Percentiles rank a stretch among this genome's conserved stretches.
phyloP scores from a whole-genome alignment of 2,888 invertebrate species.

The Nysson spinosus region DNA sequence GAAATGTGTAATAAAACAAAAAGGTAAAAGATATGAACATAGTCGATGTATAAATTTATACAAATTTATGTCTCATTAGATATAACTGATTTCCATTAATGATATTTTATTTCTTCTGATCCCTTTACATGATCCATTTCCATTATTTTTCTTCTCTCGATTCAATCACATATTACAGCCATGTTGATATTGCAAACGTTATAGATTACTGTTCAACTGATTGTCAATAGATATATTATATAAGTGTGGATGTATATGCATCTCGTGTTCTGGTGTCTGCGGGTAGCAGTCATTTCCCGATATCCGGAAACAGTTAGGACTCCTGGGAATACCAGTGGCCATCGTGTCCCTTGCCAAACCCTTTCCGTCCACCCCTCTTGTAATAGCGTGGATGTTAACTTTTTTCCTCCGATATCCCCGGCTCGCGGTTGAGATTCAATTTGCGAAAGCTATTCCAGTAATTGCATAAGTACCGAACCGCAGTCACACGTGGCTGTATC shows the following conservation, averaged over 20 bases:
- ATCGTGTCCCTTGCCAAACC: conserved; percentile 32
- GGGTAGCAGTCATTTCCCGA: conserved; percentile 49
- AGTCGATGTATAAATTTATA: no score
- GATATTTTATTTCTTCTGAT: no score
- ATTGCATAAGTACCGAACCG: conserved; percentile 62
- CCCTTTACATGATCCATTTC: no score
- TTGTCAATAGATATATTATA: no score
- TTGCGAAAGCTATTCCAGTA: conserved; percentile 64
- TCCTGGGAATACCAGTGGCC: conserved; percentile 48
- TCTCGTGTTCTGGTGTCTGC: conserved; percentile 32
- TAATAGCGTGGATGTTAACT: conserved; percentile 57
- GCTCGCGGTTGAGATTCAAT: conserved; percentile 61
- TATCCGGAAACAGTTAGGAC: conserved; percentile 59
- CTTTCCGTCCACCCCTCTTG: conserved; percentile 32
- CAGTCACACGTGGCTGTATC: conserved; percentile 54
- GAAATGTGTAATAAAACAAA: no score
- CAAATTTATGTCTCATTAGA: no score
- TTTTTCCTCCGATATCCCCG: conserved; percentile 51
- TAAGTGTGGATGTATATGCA: conserved; percentile 12
- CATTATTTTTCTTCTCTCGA: no score
- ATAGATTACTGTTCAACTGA: no score
- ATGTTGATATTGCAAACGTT: no score
- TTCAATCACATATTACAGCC: no score
- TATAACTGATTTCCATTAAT: no score
- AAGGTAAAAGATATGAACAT: no score